A percentile compares a stretch with the other conserved stretches of the same genome.
Evolutionary conservation across 1,140 invertebrate species (phyloP).

Genomic region (Philopotamus ludificatus): DNA sequence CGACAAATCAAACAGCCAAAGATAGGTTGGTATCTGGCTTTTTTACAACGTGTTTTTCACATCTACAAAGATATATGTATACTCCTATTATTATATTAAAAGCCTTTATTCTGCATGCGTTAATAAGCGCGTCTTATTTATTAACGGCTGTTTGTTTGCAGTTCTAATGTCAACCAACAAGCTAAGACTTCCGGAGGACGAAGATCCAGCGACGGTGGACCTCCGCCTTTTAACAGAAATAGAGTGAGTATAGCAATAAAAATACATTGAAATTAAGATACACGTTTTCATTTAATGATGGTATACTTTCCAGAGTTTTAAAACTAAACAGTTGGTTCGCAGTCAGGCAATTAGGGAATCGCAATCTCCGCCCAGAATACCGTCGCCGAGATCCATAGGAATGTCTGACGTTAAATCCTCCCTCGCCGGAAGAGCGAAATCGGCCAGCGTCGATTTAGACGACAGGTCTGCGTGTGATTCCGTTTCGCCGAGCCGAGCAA

Average conservation of each 20-base stretch:
- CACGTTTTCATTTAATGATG: constrained; percentile 1
- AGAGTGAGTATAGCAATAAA: constrained; percentile 23
- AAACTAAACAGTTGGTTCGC: constrained; percentile 80
- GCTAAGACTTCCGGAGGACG: constrained; percentile 11
- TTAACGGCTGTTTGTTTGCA: no score
- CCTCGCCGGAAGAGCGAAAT: constrained; percentile 33
- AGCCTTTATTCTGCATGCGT: no score
- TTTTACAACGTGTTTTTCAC: no score
- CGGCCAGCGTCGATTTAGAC: constrained; percentile 34
- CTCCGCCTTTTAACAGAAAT: constrained; percentile 35
- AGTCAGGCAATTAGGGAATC: constrained; percentile 88
- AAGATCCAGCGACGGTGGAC: constrained; percentile 30
- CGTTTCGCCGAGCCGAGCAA: background rate
- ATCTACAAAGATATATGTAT: no score
- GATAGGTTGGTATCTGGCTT: no score
- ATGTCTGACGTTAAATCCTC: constrained; percentile 32
- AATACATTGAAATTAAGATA: background rate
- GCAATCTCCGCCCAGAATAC: constrained; percentile 76
- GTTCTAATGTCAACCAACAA: no score
- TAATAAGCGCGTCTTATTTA: no score
- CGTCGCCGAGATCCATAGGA: constrained; percentile 57
- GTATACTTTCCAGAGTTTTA: constrained; percentile 59
- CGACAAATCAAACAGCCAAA: constrained; percentile 3
- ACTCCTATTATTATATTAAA: no score
- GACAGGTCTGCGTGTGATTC: constrained; percentile 17